A percentile compares a stretch with the other conserved stretches of the same genome.
These are phyloP conservation scores for Arctopsyche grandis DNA, from an alignment of 1,140 invertebrate species.

Conservation along the genomic window DNA sequence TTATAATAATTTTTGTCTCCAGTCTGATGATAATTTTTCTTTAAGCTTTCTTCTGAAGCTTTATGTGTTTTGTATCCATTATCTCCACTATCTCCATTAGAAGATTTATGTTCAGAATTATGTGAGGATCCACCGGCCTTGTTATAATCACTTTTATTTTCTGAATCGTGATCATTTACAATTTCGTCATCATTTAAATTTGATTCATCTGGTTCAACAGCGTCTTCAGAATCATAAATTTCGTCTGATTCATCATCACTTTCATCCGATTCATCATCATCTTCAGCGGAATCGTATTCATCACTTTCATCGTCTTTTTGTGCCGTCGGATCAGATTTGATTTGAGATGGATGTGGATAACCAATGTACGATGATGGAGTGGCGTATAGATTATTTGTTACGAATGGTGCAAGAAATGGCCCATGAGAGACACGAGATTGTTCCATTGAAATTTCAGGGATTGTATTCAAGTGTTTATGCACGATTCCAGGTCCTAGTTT, in stretches of 20 bases:
- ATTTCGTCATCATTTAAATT: conserved; percentile 49
- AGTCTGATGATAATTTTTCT: conserved; percentile 56
- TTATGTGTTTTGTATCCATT: conserved; percentile 60
- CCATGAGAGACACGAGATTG: not conserved
- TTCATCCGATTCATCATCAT: conserved; percentile 57
- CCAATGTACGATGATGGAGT: too few relatives aligned
- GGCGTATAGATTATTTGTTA: too few relatives aligned
- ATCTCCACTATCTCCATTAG: conserved; percentile 60
- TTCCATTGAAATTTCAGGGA: conserved; percentile 38
- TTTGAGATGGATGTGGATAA: not conserved
- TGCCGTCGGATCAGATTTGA: not conserved
- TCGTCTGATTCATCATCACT: conserved; percentile 21
- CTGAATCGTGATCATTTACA: conserved; percentile 52
- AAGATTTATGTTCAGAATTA: conserved; percentile 59
- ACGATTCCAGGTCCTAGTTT: conserved; percentile 64
- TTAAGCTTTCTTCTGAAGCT: conserved; percentile 58
- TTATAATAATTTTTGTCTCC: conserved; percentile 59
- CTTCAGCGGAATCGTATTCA: conserved; percentile 57
- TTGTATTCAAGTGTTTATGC: conserved; percentile 61
- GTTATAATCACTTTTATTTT: not conserved
- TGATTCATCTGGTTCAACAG: conserved; percentile 50
- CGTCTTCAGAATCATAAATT: conserved; percentile 54
- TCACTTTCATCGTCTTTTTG: conserved; percentile 41
- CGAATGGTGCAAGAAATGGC: too few relatives aligned
- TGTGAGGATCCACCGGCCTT: conserved; percentile 58